These are phyloP conservation scores for Papilio gigon DNA, from an alignment of 2,888 invertebrate genomes.

Conservation along the genomic window DNA sequence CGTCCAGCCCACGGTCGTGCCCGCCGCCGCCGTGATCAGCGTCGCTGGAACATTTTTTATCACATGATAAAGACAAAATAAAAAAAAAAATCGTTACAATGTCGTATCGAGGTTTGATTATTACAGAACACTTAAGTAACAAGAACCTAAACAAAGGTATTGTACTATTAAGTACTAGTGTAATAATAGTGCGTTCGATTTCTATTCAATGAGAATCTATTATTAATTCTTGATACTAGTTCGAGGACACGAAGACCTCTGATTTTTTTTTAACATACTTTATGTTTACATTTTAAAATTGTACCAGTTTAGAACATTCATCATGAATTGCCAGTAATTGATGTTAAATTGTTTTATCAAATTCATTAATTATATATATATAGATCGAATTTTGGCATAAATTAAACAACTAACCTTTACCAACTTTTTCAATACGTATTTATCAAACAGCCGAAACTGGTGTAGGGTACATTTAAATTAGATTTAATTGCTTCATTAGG, in stretches of 20 bases:
- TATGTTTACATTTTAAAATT: background rate
- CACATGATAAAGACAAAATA: background rate
- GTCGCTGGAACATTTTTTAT: slow-evolving; percentile 70
- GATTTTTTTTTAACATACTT: background rate
- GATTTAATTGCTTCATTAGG: slow-evolving; percentile 2
- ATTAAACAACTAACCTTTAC: slow-evolving; percentile 20
- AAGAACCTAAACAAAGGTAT: background rate
- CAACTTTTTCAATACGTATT: background rate
- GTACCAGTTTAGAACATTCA: background rate
- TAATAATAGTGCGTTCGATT: background rate
- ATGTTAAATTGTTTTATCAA: background rate
- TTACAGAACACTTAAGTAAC: background rate
- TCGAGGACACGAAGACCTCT: background rate
- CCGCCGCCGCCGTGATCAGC: slow-evolving; percentile 78
- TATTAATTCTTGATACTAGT: background rate
- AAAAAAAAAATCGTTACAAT: slow-evolving; percentile 10
- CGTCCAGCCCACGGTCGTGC: slow-evolving; percentile 83
- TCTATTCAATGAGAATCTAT: background rate
- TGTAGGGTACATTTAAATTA: background rate
- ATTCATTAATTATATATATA: background rate
- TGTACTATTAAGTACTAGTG: background rate
- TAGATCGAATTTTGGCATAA: background rate
- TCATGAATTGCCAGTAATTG: background rate
- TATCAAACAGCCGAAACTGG: background rate
- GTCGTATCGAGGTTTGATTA: background rate